Evolutionary conservation across 2,113 vertebrate species (phyloP), one percentile per base, ranked within the genome.

Genomic region (Kryptolebias marmoratus): DNA sequence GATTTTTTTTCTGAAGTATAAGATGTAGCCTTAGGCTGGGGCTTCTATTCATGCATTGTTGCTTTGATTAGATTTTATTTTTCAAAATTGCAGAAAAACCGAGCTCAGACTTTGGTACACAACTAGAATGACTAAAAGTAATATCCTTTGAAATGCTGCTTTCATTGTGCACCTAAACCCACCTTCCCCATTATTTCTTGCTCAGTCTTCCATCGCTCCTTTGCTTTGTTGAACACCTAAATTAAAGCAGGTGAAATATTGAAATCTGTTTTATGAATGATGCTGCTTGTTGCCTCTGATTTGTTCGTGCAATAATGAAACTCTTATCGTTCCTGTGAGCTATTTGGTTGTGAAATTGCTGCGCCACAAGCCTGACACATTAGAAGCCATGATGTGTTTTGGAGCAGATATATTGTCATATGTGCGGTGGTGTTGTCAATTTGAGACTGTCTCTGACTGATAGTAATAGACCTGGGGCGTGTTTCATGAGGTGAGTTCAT

Each of bases 301-400:
- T 91, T 90, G 90, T 86, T 89, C 62, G 5, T 59, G 77, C 79
- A 89, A 85, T 92, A 92, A 92, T 92, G 90, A 91, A 91, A 89
- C 84, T 81, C 77, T 90, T 91, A 92, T 93, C 91, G 87, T 79
- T 84, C 82, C 85, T 84, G 85, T 65, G 47, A 90, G 88, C 87
- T 90, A 91, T 92, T 91, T 92, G 91, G 79, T 91, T 91, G 90
- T 87, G 90, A 91, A 93, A 92, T 92, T 91, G 89, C 89, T 72
- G 87, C 85, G 81, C 80, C 76, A 65, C 86, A 82, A 87, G 87
- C 77, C 87, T 85, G 85, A 85, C 89, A 88, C 84, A 91, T 92
- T 89, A 87, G 72, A 84, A 77, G 88, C 85, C 82, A 86, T 84
- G 86, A 91, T 90, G 89, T 88, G 86, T 89, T 88, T 77, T 79